Evolutionary conservation across 2,113 vertebrate species (phyloP).

Genomic region (Hippopotamus amphibius): DNA sequence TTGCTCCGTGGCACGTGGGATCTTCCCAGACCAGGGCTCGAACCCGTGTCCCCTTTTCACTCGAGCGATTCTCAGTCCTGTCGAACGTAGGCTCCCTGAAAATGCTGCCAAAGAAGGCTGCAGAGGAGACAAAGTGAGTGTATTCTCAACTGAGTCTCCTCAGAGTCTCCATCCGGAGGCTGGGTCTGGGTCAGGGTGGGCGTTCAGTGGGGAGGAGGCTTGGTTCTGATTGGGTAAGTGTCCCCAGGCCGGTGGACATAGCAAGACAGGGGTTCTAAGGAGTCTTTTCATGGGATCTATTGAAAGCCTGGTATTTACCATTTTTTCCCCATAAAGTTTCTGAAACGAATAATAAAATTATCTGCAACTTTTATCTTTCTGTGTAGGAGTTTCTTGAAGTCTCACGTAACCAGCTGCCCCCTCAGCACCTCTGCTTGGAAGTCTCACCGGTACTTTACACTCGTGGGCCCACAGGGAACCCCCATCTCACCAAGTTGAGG

Average conservation of each 20-base stretch:
- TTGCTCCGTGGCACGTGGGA: too few species aligned
- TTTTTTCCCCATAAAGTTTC: neutral
- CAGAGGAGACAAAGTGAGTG: too few species aligned
- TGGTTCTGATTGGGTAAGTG: too few species aligned
- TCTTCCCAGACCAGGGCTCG: too few species aligned
- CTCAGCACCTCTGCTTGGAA: neutral
- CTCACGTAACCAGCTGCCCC: neutral
- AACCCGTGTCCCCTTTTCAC: neutral
- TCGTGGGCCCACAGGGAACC: neutral
- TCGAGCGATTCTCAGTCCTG: neutral
- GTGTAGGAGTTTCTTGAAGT: neutral
- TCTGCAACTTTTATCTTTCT: neutral
- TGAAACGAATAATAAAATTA: neutral
- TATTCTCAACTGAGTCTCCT: neutral
- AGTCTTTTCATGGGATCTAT: neutral
- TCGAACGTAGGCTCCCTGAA: neutral
- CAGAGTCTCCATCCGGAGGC: rapidly evolving
- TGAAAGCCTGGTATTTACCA: neutral
- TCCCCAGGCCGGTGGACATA: neutral
- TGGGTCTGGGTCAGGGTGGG: neutral
- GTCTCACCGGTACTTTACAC: too few species aligned
- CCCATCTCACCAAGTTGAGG: neutral
- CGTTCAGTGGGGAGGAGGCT: neutral
- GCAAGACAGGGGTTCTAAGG: neutral
- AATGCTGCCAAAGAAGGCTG: neutral